These are phyloP conservation scores for Megaceryle torquata DNA, from an alignment of 2,113 vertebrate genomes.

Conservation along the genomic window DNA sequence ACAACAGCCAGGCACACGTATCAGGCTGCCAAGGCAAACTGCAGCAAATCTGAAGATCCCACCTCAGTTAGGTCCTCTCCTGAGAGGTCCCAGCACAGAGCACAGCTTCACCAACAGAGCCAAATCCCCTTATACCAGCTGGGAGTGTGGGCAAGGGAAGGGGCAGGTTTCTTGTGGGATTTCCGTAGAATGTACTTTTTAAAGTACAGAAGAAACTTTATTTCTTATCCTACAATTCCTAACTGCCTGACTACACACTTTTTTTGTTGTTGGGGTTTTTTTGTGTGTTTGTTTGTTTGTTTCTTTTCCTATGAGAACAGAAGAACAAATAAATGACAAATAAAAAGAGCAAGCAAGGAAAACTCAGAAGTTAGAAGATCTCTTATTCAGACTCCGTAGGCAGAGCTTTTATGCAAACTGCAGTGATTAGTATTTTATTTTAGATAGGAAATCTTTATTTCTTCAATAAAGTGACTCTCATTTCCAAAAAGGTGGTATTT, in stretches of 20 bases:
- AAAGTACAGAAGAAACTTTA: neutral
- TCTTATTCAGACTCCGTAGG: neutral
- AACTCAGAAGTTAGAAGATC: neutral
- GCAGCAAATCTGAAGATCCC: neutral
- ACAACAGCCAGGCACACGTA: neutral
- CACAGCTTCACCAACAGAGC: neutral
- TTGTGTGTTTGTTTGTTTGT: no score
- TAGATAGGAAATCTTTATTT: slow-evolving; percentile 29
- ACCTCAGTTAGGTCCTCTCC: neutral
- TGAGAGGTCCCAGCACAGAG: neutral
- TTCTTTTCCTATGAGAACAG: neutral
- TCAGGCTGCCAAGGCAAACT: neutral
- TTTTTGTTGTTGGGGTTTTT: neutral
- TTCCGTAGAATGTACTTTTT: neutral
- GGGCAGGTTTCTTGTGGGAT: neutral
- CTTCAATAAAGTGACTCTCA: neutral
- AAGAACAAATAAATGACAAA: neutral
- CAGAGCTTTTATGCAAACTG: neutral
- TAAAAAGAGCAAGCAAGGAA: neutral
- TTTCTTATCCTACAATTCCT: neutral
- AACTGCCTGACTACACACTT: neutral
- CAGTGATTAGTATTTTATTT: slow-evolving; percentile 1
- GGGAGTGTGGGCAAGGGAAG: neutral
- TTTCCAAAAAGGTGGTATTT: neutral
- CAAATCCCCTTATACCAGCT: neutral